Evolutionary conservation across 2,797 vertebrate species (phyloP).

Genomic region (Sebastes steindachneri): DNA sequence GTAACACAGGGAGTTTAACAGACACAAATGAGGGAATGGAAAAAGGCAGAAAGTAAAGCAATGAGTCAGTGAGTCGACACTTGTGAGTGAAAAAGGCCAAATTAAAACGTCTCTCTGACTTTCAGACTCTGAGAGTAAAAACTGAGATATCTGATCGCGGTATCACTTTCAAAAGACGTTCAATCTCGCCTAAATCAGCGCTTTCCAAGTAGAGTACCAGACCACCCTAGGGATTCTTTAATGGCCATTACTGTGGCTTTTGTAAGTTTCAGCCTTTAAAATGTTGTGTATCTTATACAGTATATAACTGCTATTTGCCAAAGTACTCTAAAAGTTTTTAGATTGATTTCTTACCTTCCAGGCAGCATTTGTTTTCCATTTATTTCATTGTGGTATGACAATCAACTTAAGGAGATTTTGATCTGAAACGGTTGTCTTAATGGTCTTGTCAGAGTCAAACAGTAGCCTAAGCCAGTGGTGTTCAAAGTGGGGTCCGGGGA

Average conservation of each 20-base stretch:
- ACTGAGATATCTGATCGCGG: background rate
- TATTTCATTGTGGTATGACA: background rate
- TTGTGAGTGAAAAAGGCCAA: background rate
- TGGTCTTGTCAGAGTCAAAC: background rate
- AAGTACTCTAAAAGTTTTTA: background rate
- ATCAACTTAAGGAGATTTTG: background rate
- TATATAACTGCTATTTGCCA: background rate
- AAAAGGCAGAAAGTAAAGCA: background rate
- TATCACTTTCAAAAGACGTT: background rate
- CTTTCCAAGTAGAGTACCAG: background rate
- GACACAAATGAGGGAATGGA: background rate
- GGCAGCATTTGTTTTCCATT: background rate
- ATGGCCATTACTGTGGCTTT: background rate
- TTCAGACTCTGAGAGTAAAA: background rate
- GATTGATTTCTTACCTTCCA: slow-evolving; percentile 1
- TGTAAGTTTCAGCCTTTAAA: background rate
- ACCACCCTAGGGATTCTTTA: background rate
- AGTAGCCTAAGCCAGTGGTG: no score
- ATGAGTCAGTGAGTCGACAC: background rate
- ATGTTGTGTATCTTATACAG: background rate
- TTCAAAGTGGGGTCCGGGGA: no score
- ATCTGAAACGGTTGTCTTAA: background rate
- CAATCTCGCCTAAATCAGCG: background rate
- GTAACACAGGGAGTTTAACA: background rate
- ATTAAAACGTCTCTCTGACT: background rate